A percentile compares a stretch with the other conserved stretches of the same genome.
These are phyloP conservation scores for Tupaia tana DNA, from an alignment of 2,113 vertebrate genomes.

Conservation along the genomic window DNA sequence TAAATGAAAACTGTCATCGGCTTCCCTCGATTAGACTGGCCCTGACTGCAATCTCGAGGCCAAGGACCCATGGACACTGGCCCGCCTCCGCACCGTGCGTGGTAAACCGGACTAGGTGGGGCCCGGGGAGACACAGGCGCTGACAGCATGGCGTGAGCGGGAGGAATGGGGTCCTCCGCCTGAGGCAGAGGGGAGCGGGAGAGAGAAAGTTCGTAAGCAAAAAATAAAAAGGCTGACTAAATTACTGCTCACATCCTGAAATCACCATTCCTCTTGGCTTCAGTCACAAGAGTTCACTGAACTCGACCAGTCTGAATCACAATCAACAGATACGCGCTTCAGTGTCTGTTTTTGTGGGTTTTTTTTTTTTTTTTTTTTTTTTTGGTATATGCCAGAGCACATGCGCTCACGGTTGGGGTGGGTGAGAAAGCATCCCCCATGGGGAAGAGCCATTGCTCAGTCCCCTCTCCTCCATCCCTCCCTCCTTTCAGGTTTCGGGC, in stretches of 20 bases:
- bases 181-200: background rate
- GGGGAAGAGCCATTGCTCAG: too few relatives aligned
- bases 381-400: too few relatives aligned
- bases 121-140: background rate
- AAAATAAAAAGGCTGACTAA: background rate
- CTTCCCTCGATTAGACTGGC: constrained; percentile 55
- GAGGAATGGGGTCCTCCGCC: background rate
- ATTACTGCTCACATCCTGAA: background rate
- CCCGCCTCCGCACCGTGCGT: background rate
- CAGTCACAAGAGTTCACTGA: constrained; percentile 40
- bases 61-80: background rate
- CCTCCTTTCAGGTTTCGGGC: too few relatives aligned
- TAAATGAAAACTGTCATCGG: constrained; percentile 48
- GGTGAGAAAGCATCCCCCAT: too few relatives aligned
- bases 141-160: background rate
- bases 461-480: too few relatives aligned
- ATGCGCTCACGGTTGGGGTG: too few relatives aligned
- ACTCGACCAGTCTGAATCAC: background rate
- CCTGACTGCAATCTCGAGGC: constrained; percentile 42
- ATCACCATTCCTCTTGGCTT: background rate
- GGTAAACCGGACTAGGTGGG: constrained; percentile 40
- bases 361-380: too few relatives aligned
- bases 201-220: background rate
- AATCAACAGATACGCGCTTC: background rate
- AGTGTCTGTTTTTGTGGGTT: constrained; percentile 40